These are phyloP conservation scores for Microtus oregoni DNA, from an alignment of 2,113 vertebrate genomes.

Conservation along the genomic window DNA sequence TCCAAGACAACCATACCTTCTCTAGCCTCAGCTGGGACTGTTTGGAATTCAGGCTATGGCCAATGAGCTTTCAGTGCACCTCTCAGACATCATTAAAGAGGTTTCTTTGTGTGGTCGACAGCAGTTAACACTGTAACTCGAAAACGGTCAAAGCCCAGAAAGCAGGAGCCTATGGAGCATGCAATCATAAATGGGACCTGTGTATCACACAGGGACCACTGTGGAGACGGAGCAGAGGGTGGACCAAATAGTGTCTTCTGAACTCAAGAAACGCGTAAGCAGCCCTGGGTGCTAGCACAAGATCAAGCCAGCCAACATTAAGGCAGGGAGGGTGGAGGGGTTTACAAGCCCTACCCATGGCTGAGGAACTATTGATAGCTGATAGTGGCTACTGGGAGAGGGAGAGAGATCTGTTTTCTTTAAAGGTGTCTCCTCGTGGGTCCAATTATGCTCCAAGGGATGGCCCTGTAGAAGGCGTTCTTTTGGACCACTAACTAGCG, in stretches of 20 bases:
- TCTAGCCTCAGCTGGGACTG: not conserved
- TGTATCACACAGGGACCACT: not conserved
- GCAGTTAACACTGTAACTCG: not conserved
- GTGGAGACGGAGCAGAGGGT: not conserved
- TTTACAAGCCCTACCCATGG: not conserved
- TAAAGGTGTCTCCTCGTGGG: too few species aligned
- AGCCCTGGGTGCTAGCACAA: not conserved
- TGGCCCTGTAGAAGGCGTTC: too few species aligned
- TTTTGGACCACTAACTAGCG: too few species aligned
- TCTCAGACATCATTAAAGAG: not conserved
- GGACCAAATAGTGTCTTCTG: not conserved
- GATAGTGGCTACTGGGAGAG: not conserved
- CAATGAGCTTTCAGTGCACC: not conserved
- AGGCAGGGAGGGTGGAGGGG: not conserved
- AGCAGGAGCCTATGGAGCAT: not conserved
- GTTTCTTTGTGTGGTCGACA: not conserved
- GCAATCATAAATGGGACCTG: not conserved
- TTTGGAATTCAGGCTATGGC: not conserved
- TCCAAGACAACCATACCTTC: not conserved
- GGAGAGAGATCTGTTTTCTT: not conserved
- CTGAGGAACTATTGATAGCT: not conserved
- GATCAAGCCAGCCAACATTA: not conserved
- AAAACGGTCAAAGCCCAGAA: not conserved
- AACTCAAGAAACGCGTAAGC: not conserved
- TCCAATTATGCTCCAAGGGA: too few species aligned